Evolutionary conservation across 2,113 vertebrate genomes (phyloP), one percentile per base, ranked within the genome.

Genomic region (Petromus typicus): DNA sequence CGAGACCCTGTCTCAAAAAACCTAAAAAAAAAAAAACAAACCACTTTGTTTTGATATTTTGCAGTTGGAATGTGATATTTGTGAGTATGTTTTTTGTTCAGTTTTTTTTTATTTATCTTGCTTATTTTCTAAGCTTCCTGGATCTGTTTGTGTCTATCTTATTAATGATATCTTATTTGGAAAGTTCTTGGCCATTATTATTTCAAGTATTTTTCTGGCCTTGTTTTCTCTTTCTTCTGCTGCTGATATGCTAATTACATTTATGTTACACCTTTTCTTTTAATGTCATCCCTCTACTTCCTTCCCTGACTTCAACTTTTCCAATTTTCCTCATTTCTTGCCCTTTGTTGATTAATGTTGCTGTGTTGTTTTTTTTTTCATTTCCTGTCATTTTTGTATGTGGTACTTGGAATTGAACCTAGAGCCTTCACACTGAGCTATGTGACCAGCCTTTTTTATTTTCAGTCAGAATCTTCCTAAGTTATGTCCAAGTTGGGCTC

Each of bases 81-180:
- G 27, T 81, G 51, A 10, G 13, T 59, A 4, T 94, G 30, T 45
- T 69, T 86, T 93, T 87, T 18, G 76, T 93, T 85, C 27, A 61
- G 14, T 93, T 95, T 85, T 95, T 85, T 56, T 64, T 16, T 89
- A 37, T 81, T 86, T 51, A 79, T 88, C 37, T 13, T 48, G 25
- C 43, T 48, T 76, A 13, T 80, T 40, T 14, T 89, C 40, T 85
- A 66, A 80, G 63, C 37, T 94, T 89, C 73, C 79, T 79, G 56
- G 40, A n/a, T 89, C 69, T 85, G 56, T 92, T 80, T 86, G 51
- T 73, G 37, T 64, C 37, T 61, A n/a, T 81, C 11, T 16, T 56
- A 64, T 89, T 89, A 80, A 75, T 75, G 64, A 51, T 80, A 43
- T 4, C n/a, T 43, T 66, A 64, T 59, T 76, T 69, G 34, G 23